Evolutionary conservation across 1,140 invertebrate genomes (phyloP), one percentile per base, ranked within the genome.

Genomic region (Pseudomyrmex pallidus): DNA sequence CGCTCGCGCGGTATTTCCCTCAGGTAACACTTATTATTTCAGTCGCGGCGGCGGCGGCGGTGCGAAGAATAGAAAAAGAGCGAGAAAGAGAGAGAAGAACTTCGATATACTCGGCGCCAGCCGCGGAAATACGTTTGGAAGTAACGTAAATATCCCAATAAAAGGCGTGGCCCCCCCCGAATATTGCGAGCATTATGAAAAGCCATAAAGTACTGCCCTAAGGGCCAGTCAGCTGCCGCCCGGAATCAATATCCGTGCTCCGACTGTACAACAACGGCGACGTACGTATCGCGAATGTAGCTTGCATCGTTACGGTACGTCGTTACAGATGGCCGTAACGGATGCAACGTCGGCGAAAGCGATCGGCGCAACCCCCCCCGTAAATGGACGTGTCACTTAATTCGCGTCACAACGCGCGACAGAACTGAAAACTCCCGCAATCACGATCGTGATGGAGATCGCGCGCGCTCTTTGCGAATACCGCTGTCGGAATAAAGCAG

Each of bases 131-230:
- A 72, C 72, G 52, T 56, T 59, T 20, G n/a, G 20, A 25, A 78
- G 63, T 68, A 74, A 74, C 82, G 77, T 87, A 87, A 87, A 87
- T 80, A 87, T 70, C 12, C 52, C 54, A 15, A 25, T 13, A 78
- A 67, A 67, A 87, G 66, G 46, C 82, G 85, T 73, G 17, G 59
- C 44, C 82, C 7, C 35, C 35, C 35, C 35, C 86, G 74, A 87
- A 84, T 84, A 86, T 87, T 80, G 85, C 86, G 59, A 61, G 86
- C 72, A 84, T 87, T 87, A 87, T 87, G 86, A 87, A 87, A 87
- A 87, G 67, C 56, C 82, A 78, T 87, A 87, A 87, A 87, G 73
- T 59, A 87, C 44, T 72, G 82, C 77, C 77, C 63, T 56, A 78
- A 78, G 74, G 74, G 74, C 62, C 35, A 35, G 35, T 35, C 35